Evolutionary conservation across 2,113 vertebrate species (phyloP).

Genomic region (Sylvia atricapilla): DNA sequence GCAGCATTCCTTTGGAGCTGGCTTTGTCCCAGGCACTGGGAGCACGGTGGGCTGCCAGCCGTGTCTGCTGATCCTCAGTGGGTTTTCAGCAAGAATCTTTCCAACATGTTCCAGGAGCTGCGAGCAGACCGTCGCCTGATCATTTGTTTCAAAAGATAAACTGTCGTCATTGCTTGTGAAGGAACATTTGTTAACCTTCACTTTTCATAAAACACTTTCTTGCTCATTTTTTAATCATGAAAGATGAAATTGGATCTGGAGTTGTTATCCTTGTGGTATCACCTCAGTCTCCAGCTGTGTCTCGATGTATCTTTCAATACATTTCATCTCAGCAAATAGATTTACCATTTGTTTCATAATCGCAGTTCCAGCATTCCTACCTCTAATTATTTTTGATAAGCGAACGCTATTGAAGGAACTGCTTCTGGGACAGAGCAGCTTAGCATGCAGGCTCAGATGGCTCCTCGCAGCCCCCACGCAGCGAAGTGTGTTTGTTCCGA

Average conservation of each 20-base stretch:
- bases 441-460: not conserved
- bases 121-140: not conserved
- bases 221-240: conserved; percentile 70
- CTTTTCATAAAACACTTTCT: conserved; percentile 66
- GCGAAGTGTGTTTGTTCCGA: not conserved
- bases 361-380: conserved; percentile 18
- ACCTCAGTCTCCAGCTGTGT: conserved; percentile 62
- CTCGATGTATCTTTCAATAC: conserved; percentile 41
- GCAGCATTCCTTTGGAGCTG: rapidly evolving
- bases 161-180: conserved; percentile 53
- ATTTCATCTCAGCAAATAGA: conserved; percentile 55
- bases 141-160: conserved; percentile 64
- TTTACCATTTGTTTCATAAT: conserved; percentile 62
- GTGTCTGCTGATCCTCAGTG: rapidly evolving
- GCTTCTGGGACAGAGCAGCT: conserved; percentile 24
- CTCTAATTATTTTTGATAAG: conserved; percentile 64
- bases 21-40: not conserved
- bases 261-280: conserved; percentile 64
- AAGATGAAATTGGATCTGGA: conserved; percentile 68
- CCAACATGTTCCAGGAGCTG: not conserved
- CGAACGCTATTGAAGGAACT: conserved; percentile 23
- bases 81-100: not conserved
- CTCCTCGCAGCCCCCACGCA: not conserved
- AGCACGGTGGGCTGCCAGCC: rapidly evolving
- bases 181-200: conserved; percentile 67